Percentiles rank a stretch among this genome's conserved stretches.
These are phyloP conservation scores for Campoplex capitator DNA, from an alignment of 2,888 invertebrate genomes.

Conservation along the genomic window DNA sequence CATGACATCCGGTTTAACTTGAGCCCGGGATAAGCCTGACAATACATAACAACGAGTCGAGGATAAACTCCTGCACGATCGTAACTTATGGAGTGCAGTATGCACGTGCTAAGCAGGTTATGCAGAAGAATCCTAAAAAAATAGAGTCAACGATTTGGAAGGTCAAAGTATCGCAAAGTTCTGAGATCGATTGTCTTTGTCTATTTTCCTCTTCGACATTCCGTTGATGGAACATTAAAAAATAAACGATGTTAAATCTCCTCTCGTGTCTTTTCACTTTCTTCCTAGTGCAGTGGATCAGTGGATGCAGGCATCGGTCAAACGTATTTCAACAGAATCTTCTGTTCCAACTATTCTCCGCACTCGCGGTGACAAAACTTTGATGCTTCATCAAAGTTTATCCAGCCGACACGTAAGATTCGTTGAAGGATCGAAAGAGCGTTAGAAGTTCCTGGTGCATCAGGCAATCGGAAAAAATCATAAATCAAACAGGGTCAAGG, in stretches of 20 bases:
- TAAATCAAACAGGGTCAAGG: background rate
- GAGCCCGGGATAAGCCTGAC: slow-evolving; percentile 15
- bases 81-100: background rate
- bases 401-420: background rate
- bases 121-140: too few relatives aligned
- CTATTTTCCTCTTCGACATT: background rate
- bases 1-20: slow-evolving; percentile 40
- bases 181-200: background rate
- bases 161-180: background rate
- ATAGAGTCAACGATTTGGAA: background rate
- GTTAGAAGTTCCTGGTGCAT: background rate
- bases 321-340: background rate
- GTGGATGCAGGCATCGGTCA: background rate
- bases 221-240: background rate
- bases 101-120: background rate
- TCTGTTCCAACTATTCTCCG: background rate
- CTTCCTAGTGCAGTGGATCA: background rate
- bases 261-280: background rate
- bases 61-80: slow-evolving; percentile 16
- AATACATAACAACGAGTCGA: slow-evolving; percentile 37
- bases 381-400: background rate
- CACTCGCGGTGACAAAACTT: background rate
- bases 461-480: background rate
- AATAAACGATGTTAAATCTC: background rate
- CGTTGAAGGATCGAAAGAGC: background rate